A percentile compares a stretch with the other conserved stretches of the same genome.
Evolutionary conservation across 2,113 vertebrate species (phyloP).

Genomic region (Bucco capensis): DNA sequence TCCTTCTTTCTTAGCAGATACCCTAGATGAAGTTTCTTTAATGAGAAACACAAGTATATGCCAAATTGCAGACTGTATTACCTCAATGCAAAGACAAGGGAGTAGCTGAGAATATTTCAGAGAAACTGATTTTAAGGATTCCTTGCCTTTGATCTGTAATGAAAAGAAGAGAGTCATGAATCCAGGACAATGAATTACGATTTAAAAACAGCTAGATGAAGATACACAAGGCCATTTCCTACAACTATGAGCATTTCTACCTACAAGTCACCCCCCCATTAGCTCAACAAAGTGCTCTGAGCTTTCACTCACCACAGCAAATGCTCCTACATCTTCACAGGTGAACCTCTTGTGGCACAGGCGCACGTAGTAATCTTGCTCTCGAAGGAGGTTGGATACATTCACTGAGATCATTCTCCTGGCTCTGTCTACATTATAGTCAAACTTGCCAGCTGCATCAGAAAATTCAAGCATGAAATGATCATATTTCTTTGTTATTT

Average conservation of each 20-base stretch:
- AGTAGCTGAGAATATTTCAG: slow-evolving; percentile 74
- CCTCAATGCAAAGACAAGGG: slow-evolving; percentile 90
- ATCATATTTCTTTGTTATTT: neutral
- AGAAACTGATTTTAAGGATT: slow-evolving; percentile 63
- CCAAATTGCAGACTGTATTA: slow-evolving; percentile 45
- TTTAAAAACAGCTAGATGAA: neutral
- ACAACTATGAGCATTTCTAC: neutral
- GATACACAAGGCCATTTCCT: neutral
- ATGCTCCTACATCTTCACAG: slow-evolving; percentile 72
- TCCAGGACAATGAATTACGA: neutral
- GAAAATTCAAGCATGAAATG: neutral
- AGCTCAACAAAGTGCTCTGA: neutral
- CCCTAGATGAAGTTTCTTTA: neutral
- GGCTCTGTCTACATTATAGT: slow-evolving; percentile 69
- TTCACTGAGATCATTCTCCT: slow-evolving; percentile 73
- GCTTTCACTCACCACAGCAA: slow-evolving; percentile 71
- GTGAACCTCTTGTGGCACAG: slow-evolving; percentile 80
- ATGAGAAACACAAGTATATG: neutral
- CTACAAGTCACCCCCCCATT: neutral
- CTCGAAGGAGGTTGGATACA: slow-evolving; percentile 69
- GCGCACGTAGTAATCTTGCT: slow-evolving; percentile 76
- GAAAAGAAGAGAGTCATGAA: slow-evolving; percentile 10
- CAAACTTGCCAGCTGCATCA: slow-evolving; percentile 75
- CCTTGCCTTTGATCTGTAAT: slow-evolving; percentile 80
- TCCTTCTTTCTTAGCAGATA: neutral